Evolutionary conservation across 2,888 invertebrate species (phyloP), one percentile per base, ranked within the genome.

Genomic region (Ophion ellenae): DNA sequence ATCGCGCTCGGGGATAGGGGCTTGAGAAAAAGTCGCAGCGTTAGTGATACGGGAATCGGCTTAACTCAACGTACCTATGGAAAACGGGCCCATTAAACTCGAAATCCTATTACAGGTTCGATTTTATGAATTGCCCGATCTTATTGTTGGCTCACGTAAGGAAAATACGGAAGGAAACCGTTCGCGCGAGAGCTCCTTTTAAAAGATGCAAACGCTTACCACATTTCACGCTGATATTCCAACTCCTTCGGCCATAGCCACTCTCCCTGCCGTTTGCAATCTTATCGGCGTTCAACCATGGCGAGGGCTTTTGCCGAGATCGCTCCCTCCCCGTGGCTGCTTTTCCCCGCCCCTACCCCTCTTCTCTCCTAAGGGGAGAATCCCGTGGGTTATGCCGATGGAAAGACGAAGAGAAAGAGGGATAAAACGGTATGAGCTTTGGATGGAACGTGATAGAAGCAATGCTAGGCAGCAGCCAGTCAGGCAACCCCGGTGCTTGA

Each of bases 211-310:
- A 88, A 87, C 91, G 90, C 88, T 90, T 89, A 81, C 86, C 87
- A 90, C 89, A 87, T 91, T 92, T 91, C 90, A 89, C 90, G 87
- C 77, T 90, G 92, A 90, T 92, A 92, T 90, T 91, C 91, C 90
- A 92, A 92, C 92, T 92, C 92, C 90, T 92, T 92, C 90, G 89
- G 89, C 85, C 89, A 80, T 59, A 69, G 47, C 9, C 47, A 14
- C 47, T 3, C 11, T 47, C 14, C 47, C 45, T 24, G 70, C 78
- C 80, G 88, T 90, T 88, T 88, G 87, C 92, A 92, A 93, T 92
- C 92, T 93, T 92, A 93, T 92, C 93, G 90, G 88, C 86, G 87
- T 87, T 88, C 88, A 88, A 87, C 88, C 88, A 89, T 88, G 85
- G 86, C 87, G 75, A 80, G 73, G 79, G 83, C 83, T 86, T 86